phyloP scores from a whole-genome alignment of 2,888 invertebrate species.

The Hirtodrosophila cameraria region DNA sequence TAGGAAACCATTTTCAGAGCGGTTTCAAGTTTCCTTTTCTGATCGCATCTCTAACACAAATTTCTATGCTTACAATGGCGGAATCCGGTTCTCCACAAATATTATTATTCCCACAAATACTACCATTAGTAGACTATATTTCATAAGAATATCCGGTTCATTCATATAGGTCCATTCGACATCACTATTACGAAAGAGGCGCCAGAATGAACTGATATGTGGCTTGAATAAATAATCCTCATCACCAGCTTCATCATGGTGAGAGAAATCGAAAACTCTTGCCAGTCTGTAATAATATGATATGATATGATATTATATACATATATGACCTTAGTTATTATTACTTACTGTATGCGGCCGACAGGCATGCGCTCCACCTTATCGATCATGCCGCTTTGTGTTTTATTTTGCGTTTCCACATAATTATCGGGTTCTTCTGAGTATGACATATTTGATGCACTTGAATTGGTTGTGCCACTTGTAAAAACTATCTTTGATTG shows the following conservation, averaged over 20 bases:
- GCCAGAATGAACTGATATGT: conserved; percentile 84
- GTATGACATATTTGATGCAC: neutral
- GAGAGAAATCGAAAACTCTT: conserved; percentile 10
- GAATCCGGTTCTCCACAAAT: conserved; percentile 84
- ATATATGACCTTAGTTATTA: neutral
- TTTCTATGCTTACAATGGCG: conserved; percentile 26
- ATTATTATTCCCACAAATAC: conserved; percentile 86
- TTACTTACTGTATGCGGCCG: conserved; percentile 88
- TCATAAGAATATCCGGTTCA: conserved; percentile 92
- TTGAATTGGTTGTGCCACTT: neutral
- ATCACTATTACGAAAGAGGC: conserved; percentile 87
- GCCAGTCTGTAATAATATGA: conserved; percentile 7
- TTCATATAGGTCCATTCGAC: conserved; percentile 89
- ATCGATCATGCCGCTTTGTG: conserved; percentile 14
- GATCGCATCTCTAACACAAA: too few species aligned
- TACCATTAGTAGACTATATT: conserved; percentile 89
- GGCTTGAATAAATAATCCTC: conserved; percentile 31
- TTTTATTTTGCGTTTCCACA: conserved; percentile 10
- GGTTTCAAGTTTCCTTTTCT: too few species aligned
- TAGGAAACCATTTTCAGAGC: too few species aligned
- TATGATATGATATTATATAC: too few species aligned
- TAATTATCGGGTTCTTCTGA: neutral
- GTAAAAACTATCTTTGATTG: too few species aligned
- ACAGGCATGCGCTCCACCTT: conserved; percentile 87
- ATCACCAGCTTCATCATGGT: neutral